Evolutionary conservation across 2,113 vertebrate species (phyloP), one percentile per base, ranked within the genome.

Genomic region (Clinocottus analis): DNA sequence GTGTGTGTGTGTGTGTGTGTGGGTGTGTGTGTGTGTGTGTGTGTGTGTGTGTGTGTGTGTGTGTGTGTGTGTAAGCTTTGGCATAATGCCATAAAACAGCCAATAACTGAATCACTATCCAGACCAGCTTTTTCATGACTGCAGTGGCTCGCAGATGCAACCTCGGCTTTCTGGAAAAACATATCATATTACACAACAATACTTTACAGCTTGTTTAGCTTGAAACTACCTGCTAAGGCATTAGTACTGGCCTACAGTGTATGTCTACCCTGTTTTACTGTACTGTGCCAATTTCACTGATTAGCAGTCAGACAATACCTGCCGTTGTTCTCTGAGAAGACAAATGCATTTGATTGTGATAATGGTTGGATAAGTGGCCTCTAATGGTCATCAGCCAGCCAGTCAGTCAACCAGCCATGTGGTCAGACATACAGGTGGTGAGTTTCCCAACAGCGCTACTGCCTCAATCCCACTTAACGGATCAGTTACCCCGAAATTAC

Each of bases 51-150:
- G 53, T 69, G 69, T 43, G 76, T 41, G 9, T 78, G 59, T 72
- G 61, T 29, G 19, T 71, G 66, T 16, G 55, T 33, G 13, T 72
- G 55, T 60, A 49, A 64, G 37, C 60, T 2, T 69, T 84, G 76
- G 72, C 67, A 41, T 56, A 29, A 70, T 81, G 77, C 75, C 84
- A 85, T 39, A 83, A 77, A 79, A 70, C 47, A 63, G 53, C n/a
- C 70, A 59, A 69, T 89, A 80, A 86, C 75, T 85, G 9, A 61
- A 83, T 10, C 62, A 35, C 23, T 29, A 16, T 68, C 21, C 60
- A 70, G 35, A 59, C 62, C 62, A 33, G 55, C 27, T 68, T 61
- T 79, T 65, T 75, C 65, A 45, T 62, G 47, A 43, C 76, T 77
- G 63, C 72, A 85, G 43, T 41, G 63, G 37, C 72, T 75, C 72